Base-by-base conservation (phyloP, 2,888 invertebrate species). In the Leucozona laternaria region DNA sequence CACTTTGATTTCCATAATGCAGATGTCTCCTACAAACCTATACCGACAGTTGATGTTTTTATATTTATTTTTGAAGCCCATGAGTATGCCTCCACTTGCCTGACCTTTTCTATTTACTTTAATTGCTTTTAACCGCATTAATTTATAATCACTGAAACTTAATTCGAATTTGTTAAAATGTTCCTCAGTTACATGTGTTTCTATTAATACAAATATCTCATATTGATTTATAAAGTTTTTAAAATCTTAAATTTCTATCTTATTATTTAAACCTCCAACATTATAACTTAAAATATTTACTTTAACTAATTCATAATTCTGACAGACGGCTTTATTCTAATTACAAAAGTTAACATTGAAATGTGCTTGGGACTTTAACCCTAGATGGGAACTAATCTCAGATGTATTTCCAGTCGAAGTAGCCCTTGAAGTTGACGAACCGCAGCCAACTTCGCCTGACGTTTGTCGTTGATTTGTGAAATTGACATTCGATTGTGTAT, bases 1-100 rank as follows among this genome's bases (percentile, higher is more conserved):
- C n/a, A 43, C 43, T n/a, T 43, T n/a, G n/a, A 43, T 43, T 43
- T 43, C 43, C 43, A n/a, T 43, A n/a, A 43, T 43, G n/a, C 43
- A 43, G n/a, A 43, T 43, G 43, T 43, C 43, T 43, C 43, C 43
- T 43, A 7, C 43, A 43, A n/a, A 2, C 43, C 7, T 43, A n/a
- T 43, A 43, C 6, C 10, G n/a, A 43, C n/a, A 43, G n/a, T 43
- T 43, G 43, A 43, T 43, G n/a, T 43, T 43, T 43, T 43, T 43
- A 43, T n/a, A 1, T 2, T 43, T 43, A n/a, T n/a, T 43, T 43
- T 43, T 43, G 43, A 43, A 43, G 43, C n/a, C 43, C 43, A 43
- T n/a, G 43, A 43, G 43, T 43, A 43, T 43, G 6, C 43, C 15
- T 40, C 40, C 40, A 40, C 40, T 40, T 40, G 40, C 40, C 15